Evolutionary conservation across 2,888 invertebrate species (phyloP), one percentile per base, ranked within the genome.

Genomic region (Danaus chrysippus): DNA sequence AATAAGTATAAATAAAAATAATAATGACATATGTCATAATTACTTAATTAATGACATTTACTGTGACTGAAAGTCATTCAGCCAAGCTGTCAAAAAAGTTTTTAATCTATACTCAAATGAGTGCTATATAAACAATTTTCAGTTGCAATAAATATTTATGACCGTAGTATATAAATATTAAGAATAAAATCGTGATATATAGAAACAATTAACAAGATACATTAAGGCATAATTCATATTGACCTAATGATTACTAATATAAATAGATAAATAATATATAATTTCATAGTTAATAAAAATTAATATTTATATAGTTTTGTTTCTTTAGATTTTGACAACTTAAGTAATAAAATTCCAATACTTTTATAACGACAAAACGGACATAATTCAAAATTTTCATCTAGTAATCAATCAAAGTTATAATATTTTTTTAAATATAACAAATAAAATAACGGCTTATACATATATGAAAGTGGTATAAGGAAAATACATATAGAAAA

Each of bases 211-310:
- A 17, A 9, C 15, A 49, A 49, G 49, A 49, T 49, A 49, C 58
- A 13, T 58, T 62, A 62, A 62, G 62, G 62, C 58, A 62, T 58
- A 58, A 62, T 55, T 62, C 44, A 54, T 58, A 54, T 10, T 49
- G 17, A 49, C 49, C 13, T 49, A 49, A 15, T 15, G 17, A 49
- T 17, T 49, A 49, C 17, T 49, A 10, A 49, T 17, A 1, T 49
- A 15, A 17, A 49, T 10, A 17, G 11, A 49, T 17, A 49, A 15
- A 17, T 17, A 11, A 17, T 17, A 49, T 49, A 11, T 17, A 17
- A 10, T 10, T 10, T 3, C 10, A 49, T 10, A 49, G 13, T 11
- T 46, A n/a, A n/a, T 17, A n/a, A 49, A 17, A 10, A 49, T 17
- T 11, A 12, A 17, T n/a, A 11, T 17, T 46, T 6, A 46, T 46